Evolutionary conservation across 2,888 invertebrate genomes (phyloP), one percentile per base, ranked within the genome.

Genomic region (Creontiades dilutus): DNA sequence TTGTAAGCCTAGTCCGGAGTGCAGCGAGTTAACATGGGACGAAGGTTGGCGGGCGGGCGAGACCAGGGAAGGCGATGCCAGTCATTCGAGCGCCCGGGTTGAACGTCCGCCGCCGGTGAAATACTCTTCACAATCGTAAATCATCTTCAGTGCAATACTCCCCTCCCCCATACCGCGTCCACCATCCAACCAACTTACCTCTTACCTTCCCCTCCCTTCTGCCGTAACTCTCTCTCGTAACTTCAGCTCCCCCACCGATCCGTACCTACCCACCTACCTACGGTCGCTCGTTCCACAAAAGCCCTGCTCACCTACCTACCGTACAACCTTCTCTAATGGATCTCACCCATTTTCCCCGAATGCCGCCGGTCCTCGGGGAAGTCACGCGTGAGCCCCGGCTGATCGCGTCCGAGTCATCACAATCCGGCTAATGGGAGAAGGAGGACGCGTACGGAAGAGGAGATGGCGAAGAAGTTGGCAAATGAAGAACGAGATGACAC

Each of bases 61-160:
- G 23, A 5, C 68, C 68, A 68, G 23, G 23, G 68, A 68, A 68
- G 68, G 78, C 46, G 78, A 78, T 78, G 78, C 78, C 78, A 78
- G 78, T 78, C 78, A 78, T 78, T 19, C 19, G 46, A 46, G 78
- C 78, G 78, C 76, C 76, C 76, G 28, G 78, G 78, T 78, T 78
- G 78, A 78, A 78, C 78, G 78, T 37, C 78, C 78, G 37, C 76
- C 76, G 28, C 19, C 78, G 68, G 68, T 68, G 27, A 78, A 78
- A 78, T 47, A 78, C 78, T 37, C 78, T 78, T 78, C 78, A 47
- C 78, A 47, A 78, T 47, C 78, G 47, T 78, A 78, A 78, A 78
- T 78, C 78, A 78, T 78, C 78, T 47, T 78, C 78, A 78, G 78
- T 47, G 78, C 78, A 78, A 78, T 46, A 37, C 46, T 46, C 46